Percentiles rank a stretch among this genome's conserved stretches.
These are phyloP conservation scores for Periplaneta americana DNA, from an alignment of 1,140 invertebrate species.

Conservation along the genomic window DNA sequence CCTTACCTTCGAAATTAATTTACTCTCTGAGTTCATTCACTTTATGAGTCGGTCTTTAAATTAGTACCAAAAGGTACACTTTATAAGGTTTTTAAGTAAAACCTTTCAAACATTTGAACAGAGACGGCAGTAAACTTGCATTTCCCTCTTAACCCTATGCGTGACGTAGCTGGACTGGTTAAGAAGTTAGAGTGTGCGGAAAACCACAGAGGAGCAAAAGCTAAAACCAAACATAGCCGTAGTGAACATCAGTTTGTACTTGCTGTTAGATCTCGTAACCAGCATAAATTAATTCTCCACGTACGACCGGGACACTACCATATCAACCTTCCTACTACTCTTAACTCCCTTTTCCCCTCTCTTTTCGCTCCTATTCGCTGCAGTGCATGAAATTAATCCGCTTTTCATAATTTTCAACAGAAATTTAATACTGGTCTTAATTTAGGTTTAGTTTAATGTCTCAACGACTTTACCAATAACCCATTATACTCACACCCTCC, in stretches of 20 bases:
- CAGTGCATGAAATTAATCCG: neutral
- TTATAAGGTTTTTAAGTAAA: neutral
- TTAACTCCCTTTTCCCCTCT: neutral
- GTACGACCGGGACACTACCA: neutral
- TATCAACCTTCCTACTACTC: too few species aligned
- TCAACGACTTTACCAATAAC: neutral
- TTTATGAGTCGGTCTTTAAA: too few species aligned
- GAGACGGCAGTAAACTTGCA: neutral
- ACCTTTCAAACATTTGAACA: neutral
- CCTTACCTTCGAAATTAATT: too few species aligned
- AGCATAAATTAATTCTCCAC: neutral
- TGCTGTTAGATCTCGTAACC: neutral
- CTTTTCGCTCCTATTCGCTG: neutral
- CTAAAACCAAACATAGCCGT: neutral
- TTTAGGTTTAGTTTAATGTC: neutral
- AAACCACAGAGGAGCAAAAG: neutral
- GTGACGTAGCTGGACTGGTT: neutral
- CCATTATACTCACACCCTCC: neutral
- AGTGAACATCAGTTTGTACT: neutral
- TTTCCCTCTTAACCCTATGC: neutral
- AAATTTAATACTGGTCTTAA: neutral
- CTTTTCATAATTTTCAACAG: neutral
- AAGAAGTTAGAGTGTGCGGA: neutral
- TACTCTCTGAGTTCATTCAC: too few species aligned
- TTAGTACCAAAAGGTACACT: too few species aligned